A percentile compares a stretch with the other conserved stretches of the same genome.
Evolutionary conservation across 2,888 invertebrate species (phyloP).

Genomic region (Epirrita christyi): DNA sequence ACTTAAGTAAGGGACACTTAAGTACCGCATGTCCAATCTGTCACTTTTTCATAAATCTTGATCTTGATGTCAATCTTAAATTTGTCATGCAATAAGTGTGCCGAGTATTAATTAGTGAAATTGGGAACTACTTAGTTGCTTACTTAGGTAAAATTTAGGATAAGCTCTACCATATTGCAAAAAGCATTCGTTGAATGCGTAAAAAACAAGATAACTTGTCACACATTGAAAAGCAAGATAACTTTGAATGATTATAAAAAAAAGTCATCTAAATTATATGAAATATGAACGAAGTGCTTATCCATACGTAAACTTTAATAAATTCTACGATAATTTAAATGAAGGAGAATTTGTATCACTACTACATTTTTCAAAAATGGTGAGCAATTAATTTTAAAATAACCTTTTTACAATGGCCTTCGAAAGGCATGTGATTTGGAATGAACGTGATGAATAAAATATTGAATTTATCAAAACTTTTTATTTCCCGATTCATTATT

Average conservation of each 20-base stretch:
- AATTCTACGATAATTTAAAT: no score
- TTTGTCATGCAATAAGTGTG: no score
- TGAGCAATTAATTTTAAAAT: slow-evolving; percentile 10
- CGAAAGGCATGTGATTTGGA: slow-evolving; percentile 70
- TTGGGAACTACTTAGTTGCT: slow-evolving; percentile 10
- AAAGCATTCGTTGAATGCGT: not conserved
- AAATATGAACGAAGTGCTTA: no score
- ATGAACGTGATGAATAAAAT: slow-evolving; percentile 71
- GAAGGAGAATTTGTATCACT: no score
- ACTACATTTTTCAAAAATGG: not conserved
- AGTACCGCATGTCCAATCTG: no score
- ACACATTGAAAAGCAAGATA: not conserved
- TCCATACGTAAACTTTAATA: no score
- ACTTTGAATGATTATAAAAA: no score
- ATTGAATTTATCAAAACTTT: slow-evolving; percentile 59
- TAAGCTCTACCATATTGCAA: slow-evolving; percentile 18
- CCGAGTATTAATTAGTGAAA: no score
- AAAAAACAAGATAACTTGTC: not conserved
- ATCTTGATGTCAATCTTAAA: no score
- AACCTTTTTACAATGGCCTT: slow-evolving; percentile 47
- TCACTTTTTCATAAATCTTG: no score
- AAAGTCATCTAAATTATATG: no score
- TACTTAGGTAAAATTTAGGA: slow-evolving; percentile 28
- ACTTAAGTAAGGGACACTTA: no score
- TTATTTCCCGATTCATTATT: slow-evolving; percentile 27